Base-by-base conservation (phyloP, 2,888 invertebrate species). In the Tenthredo amoena region DNA sequence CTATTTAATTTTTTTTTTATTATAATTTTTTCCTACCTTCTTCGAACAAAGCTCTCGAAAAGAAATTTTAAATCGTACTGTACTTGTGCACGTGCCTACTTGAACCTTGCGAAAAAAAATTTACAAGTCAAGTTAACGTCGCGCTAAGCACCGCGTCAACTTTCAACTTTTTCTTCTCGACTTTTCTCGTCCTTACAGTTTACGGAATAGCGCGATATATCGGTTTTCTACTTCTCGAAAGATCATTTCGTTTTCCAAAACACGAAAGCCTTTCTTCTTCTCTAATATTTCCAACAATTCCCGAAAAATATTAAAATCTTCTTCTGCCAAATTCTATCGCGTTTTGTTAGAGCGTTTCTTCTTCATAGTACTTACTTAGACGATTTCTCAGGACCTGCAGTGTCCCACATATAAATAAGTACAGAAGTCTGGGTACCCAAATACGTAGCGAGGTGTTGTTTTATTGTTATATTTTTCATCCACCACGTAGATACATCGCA, bases 81-180 rank as follows among this genome's bases (percentile, higher is more conserved):
- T 71, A 37, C 37, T 9, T 71, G n/a, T 37, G 37, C 71, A 71
- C 71, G 71, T 71, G 71, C 37, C 34, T 18, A 37, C 71, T 71
- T 37, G 71, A 71, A 71, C 37, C 37, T 15, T 7, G 37, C 4
- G 12, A 26, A 26, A 62, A 21, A 62, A 71, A 71, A 71, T 71
- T 71, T 71, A 71, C 71, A 71, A 71, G 71, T 71, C 71, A 71
- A 71, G 71, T 71, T 71, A 37, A 31, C 71, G 34, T 21, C 34
- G 26, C 37, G 62, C 26, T 62, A 62, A 62, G 62, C 62, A 62
- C 37, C 37, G 34, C 18, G 71, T 71, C 34, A 71, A 71, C 71
- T 71, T 71, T 31, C n/a, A 71, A 34, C 34, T 37, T 31, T 47
- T 18, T 37, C 37, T 71, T 71, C 37, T 71, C 71, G 71, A 71